These are phyloP conservation scores for Pissodes strobi DNA, from an alignment of 1,140 invertebrate species.

Conservation along the genomic window DNA sequence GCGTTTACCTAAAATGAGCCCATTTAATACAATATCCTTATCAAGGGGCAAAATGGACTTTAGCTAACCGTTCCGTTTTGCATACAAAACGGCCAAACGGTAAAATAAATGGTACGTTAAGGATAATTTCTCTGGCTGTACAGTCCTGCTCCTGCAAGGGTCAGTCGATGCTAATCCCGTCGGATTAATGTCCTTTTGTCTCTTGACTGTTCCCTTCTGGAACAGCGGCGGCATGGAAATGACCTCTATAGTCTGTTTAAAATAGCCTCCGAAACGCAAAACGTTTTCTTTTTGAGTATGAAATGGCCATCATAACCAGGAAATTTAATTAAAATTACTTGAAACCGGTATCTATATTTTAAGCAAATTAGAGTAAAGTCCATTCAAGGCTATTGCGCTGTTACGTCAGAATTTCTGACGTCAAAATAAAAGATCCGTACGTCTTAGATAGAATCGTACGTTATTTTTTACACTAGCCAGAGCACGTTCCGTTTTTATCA, in stretches of 20 bases:
- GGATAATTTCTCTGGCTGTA: slow-evolving; percentile 30
- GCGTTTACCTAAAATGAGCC: slow-evolving; percentile 4
- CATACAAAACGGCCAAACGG: slow-evolving; percentile 24
- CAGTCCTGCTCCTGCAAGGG: slow-evolving; percentile 26
- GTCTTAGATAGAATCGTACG: too few relatives aligned
- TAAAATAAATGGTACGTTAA: slow-evolving; percentile 31
- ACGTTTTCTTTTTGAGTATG: slow-evolving; percentile 8
- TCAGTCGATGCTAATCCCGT: slow-evolving; percentile 29
- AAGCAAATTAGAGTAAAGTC: too few relatives aligned
- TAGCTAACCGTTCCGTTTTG: slow-evolving; percentile 24
- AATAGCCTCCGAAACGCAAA: slow-evolving; percentile 12
- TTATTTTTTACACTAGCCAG: too few relatives aligned
- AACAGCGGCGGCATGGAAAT: slow-evolving; percentile 22
- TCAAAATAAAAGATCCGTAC: too few relatives aligned
- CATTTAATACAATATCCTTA: slow-evolving; percentile 33
- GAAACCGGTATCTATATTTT: too few relatives aligned
- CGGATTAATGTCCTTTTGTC: slow-evolving; percentile 32
- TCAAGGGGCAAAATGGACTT: slow-evolving; percentile 22
- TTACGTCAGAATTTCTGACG: too few relatives aligned
- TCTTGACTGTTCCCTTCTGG: slow-evolving; percentile 19
- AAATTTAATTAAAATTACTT: too few relatives aligned
- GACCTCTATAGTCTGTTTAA: slow-evolving; percentile 23
- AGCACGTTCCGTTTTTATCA: too few relatives aligned
- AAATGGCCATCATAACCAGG: too few relatives aligned
- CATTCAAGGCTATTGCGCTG: too few relatives aligned